These are phyloP conservation scores for Pseudomyrmex pallidus DNA, from an alignment of 1,140 invertebrate species.

Conservation along the genomic window DNA sequence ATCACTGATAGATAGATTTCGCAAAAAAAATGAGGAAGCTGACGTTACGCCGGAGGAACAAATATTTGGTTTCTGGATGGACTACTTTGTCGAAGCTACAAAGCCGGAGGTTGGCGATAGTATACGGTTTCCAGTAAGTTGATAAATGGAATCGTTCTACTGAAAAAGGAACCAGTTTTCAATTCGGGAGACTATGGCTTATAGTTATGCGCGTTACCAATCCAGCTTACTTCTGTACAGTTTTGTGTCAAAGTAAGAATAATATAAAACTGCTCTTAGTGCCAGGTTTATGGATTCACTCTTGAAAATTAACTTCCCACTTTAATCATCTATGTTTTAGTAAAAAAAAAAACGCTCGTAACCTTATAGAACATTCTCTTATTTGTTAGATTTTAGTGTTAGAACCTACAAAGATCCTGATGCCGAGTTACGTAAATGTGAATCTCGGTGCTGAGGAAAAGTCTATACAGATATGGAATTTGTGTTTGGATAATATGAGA, in stretches of 20 bases:
- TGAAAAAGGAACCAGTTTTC: conserved; percentile 73
- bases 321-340: conserved; percentile 4
- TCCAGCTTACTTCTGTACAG: conserved; percentile 75
- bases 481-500: conserved; percentile 92
- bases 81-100: conserved; percentile 98
- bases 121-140: conserved; percentile 95
- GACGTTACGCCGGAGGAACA: conserved; percentile 92
- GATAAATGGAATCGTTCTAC: conserved; percentile 74
- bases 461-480: conserved; percentile 94
- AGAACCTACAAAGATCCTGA: conserved; percentile 96
- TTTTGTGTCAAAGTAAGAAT: conserved; percentile 75
- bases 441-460: conserved; percentile 97
- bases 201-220: conserved; percentile 73
- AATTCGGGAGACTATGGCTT: conserved; percentile 74
- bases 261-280: conserved; percentile 72
- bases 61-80: conserved; percentile 99
- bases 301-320: conserved; percentile 63
- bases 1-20: conserved; percentile 96
- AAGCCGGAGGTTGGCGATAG: conserved; percentile 91
- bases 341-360: conserved; percentile 27
- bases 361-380: conserved; percentile 44
- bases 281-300: conserved; percentile 67
- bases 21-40: conserved; percentile 91
- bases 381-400: conserved; percentile 91
- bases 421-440: conserved; percentile 98